Evolutionary conservation across 2,888 invertebrate species (phyloP), one percentile per base, ranked within the genome.

Genomic region (Phengaris arion): DNA sequence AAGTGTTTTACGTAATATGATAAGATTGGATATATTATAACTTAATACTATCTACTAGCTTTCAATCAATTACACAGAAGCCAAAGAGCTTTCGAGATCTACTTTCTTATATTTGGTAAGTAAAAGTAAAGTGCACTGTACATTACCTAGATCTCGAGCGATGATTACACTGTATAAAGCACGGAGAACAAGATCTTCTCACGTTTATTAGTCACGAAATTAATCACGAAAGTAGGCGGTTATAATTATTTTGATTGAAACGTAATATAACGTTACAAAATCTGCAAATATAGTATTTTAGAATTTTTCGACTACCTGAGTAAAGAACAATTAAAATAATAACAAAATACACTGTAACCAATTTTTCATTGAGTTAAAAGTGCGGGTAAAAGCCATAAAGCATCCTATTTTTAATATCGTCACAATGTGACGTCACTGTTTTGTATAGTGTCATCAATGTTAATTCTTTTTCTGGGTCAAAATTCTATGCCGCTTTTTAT

Each of bases 161-260:
- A 59, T 22, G 59, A 59, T 57, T 57, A 2, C 10, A 22, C 22
- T 22, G 22, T 22, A 22, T 22, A 22, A 22, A 59, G 22, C 22
- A 59, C 59, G 59, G 22, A 59, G 59, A 59, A 10, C 15, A 10
- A 59, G 59, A 59, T 59, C 59, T 22, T 59, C 59, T 59, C 59
- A 59, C 59, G 59, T 22, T 59, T 59, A 48, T 48, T 22, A 59
- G 59, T 59, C 59, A 59, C 22, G 59, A 15, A 59, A 59, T 59
- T 59, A 59, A 59, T 59, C 22, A 22, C 22, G 8, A 22, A 59
- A 9, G 59, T 22, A 59, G 59, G 22, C 59, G 10, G 22, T 5
- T 22, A 2, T 15, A 57, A 59, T 59, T 59, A 59, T 59, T 59
- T 22, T 59, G 6, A 15, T 10, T 15, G 9, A 22, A 10, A 59